Base-by-base conservation (phyloP, 2,888 invertebrate species). In the Imbricaverruca yamaguchii region DNA sequence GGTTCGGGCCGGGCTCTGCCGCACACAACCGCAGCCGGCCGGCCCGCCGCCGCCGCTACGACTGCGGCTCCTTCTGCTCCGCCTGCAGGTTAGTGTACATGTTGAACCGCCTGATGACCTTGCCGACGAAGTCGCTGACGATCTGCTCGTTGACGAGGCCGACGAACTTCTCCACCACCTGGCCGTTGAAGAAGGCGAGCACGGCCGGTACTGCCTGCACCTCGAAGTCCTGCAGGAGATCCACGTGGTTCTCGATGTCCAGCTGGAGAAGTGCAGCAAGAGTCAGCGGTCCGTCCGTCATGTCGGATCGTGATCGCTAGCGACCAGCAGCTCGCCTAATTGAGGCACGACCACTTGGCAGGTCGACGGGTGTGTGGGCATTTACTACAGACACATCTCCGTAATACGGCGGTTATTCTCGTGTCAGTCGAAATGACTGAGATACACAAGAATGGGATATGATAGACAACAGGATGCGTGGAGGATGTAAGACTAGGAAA, bases 161-260 rank as follows among this genome's bases (percentile, higher is more conserved):
- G 53, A 74, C 74, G 53, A 74, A 74, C 53, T 74, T 74, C 53
- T 74, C 74, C 53, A 74, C 74, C 74, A 74, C 74, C 74, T 74
- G 74, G 53, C 74, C 74, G 53, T 74, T 74, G 53, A 74, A 74
- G 53, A 74, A 74, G 53, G 74, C 74, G 53, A 74, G 74, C 74
- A 74, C 74, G 18, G 74, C 74, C 53, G 74, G 74, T 53, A 74
- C 74, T 3, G 74, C 74, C 74, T 53, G 74, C 53, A 74, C 74
- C 74, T 74, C 74, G 53, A 74, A 74, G 74, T 74, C 74, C 74
- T 74, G 74, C 53, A 74, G 74, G 53, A 74, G 74, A 53, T 74
- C 74, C 53, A 74, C 74, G 74, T 74, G 74, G 74, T 74, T 74
- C 74, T 74, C 74, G 74, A 74, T 74, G 74, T 74, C 74, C 74